These are phyloP conservation scores for Sinocyclocheilus rhinocerous DNA, from an alignment of 2,113 vertebrate genomes.

Conservation along the genomic window DNA sequence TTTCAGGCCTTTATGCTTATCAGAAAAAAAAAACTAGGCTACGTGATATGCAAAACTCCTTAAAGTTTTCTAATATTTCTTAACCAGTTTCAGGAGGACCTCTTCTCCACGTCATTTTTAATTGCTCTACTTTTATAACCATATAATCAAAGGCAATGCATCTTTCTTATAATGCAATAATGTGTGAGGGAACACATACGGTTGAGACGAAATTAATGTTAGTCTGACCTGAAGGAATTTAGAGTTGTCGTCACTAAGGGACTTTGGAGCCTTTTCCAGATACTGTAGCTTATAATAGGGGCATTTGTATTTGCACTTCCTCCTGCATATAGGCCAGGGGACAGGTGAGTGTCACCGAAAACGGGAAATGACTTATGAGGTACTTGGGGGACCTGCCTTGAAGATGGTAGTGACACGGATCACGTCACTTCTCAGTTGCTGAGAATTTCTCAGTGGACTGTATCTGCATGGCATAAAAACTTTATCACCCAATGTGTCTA, in stretches of 20 bases:
- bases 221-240: constrained; percentile 26
- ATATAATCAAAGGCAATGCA: not conserved
- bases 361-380: constrained; percentile 15
- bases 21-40: not conserved
- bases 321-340: not conserved
- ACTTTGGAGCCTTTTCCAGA: not conserved
- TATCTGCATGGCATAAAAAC: constrained; percentile 12
- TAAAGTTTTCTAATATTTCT: not conserved
- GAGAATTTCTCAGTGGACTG: constrained; percentile 35
- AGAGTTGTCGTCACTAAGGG: constrained; percentile 32
- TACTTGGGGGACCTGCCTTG: constrained; percentile 21
- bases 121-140: not conserved
- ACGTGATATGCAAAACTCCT: not conserved
- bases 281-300: constrained; percentile 16
- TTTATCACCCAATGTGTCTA: constrained; percentile 27
- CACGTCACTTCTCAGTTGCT: constrained; percentile 25
- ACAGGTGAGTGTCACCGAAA: constrained; percentile 6
- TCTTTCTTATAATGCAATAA: not conserved
- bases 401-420: constrained; percentile 32
- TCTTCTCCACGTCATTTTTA: not conserved
- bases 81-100: not conserved
- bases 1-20: not conserved
- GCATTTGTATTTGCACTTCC: not conserved
- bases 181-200: not conserved
- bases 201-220: not conserved